Evolutionary conservation across 2,888 invertebrate genomes (phyloP), one percentile per base, ranked within the genome.

Genomic region (Strigamia transsilvanica): DNA sequence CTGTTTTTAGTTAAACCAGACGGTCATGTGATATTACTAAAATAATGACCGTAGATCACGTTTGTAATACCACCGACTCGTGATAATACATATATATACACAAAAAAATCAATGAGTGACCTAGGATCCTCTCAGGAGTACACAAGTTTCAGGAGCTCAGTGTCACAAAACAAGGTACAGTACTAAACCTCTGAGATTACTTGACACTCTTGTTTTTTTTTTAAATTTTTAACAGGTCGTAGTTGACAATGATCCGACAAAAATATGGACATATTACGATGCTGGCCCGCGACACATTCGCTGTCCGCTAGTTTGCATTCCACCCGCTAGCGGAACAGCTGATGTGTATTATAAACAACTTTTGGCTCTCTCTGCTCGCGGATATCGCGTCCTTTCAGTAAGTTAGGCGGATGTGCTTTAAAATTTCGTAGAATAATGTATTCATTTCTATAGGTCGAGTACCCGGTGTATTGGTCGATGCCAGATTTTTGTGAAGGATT

Each of bases 231-330:
- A 82, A 82, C 73, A 85, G 85, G 92, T 94, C 83, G 91, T 93
- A 80, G 94, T 96, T 41, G 96, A 96, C 88, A 91, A 92, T 73
- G 93, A 94, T 87, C 91, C 92, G 82, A 90, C 92, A 80, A 94
- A 94, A 91, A 94, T 94, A 89, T 97, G 96, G 96, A 92, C 92
- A 87, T 90, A 96, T 83, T 96, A 95, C 87, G 96, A 97, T 87
- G 93, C 94, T 82, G 96, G 95, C 38, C 96, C 96, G 10, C 93
- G 93, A 87, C 91, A 91, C 81, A 92, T 96, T 0, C 91, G 90
- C 83, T 93, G 93, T 85, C 96, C 96, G 0, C 86, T 97, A 56
- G 89, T 96, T 85, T 96, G 95, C 89, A 90, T 96, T 84, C 95
- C 96, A 10, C 95, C 96, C 27, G 95, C 94, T 2, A 94, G 95